Percentiles rank a stretch among this genome's conserved stretches.
These are phyloP conservation scores for Pangasius djambal DNA, from an alignment of 2,797 vertebrate species.

Conservation along the genomic window DNA sequence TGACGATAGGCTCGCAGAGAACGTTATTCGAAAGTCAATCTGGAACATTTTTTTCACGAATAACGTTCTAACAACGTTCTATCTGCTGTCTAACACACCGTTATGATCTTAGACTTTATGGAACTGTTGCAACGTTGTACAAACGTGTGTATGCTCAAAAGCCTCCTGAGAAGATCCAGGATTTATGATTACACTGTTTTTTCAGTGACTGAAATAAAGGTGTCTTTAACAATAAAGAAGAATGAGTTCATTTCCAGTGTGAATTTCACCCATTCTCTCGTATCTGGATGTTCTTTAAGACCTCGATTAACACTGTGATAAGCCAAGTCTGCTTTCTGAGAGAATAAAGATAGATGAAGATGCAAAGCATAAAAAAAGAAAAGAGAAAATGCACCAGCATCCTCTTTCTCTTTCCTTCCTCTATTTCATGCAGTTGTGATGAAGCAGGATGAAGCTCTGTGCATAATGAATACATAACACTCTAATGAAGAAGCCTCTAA, in stretches of 20 bases:
- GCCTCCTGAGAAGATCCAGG: neutral
- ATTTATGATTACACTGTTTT: neutral
- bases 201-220: neutral
- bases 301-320: neutral
- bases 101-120: neutral
- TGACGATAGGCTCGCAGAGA: neutral
- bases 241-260: neutral
- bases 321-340: neutral
- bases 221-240: neutral
- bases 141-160: neutral
- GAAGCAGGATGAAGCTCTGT: conserved; percentile 32
- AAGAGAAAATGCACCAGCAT: conserved; percentile 45
- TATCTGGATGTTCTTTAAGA: neutral
- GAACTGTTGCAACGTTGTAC: neutral
- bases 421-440: conserved; percentile 54
- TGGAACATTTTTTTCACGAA: neutral
- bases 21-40: neutral
- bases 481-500: neutral
- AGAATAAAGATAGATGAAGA: neutral
- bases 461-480: neutral
- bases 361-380: neutral
- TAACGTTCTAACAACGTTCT: neutral
- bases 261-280: neutral
- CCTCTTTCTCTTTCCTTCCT: conserved; percentile 62
- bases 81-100: neutral